Evolutionary conservation across 2,113 vertebrate genomes (phyloP).

Genomic region (Pristiophorus japonicus): DNA sequence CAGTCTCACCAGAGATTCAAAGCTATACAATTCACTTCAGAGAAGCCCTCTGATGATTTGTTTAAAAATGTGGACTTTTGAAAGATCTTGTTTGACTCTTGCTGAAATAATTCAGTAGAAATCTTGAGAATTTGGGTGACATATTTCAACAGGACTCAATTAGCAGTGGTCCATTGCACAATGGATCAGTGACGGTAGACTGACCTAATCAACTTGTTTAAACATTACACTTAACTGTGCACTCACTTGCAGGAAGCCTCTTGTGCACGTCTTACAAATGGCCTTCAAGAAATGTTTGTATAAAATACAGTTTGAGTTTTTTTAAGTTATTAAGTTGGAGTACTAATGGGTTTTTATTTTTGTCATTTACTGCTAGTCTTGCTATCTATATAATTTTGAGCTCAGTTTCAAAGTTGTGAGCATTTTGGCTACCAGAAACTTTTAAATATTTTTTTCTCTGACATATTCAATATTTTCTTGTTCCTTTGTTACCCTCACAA

Average conservation of each 20-base stretch:
- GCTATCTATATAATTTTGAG: not conserved
- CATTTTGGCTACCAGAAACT: not conserved
- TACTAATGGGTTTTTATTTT: not conserved
- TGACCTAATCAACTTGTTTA: not conserved
- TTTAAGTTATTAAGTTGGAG: not conserved
- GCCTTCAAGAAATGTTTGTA: conserved; percentile 11
- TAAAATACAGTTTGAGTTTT: not conserved
- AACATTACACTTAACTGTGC: not conserved
- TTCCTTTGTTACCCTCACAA: not conserved
- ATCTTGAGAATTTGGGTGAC: not conserved
- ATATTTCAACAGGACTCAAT: not conserved
- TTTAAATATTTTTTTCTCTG: not conserved
- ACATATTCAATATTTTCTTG: not conserved
- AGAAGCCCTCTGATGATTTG: not conserved
- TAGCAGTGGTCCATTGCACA: not conserved
- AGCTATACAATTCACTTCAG: not conserved
- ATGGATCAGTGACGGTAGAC: not conserved
- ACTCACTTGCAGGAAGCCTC: not conserved
- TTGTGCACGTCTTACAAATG: not conserved
- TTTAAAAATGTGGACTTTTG: not conserved
- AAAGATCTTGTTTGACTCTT: not conserved
- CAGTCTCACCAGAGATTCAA: not conserved
- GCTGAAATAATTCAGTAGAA: not conserved
- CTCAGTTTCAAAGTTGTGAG: not conserved
- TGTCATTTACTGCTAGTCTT: not conserved